Evolutionary conservation across 1,140 invertebrate genomes (phyloP).

Genomic region (Eulimnadia texana): DNA sequence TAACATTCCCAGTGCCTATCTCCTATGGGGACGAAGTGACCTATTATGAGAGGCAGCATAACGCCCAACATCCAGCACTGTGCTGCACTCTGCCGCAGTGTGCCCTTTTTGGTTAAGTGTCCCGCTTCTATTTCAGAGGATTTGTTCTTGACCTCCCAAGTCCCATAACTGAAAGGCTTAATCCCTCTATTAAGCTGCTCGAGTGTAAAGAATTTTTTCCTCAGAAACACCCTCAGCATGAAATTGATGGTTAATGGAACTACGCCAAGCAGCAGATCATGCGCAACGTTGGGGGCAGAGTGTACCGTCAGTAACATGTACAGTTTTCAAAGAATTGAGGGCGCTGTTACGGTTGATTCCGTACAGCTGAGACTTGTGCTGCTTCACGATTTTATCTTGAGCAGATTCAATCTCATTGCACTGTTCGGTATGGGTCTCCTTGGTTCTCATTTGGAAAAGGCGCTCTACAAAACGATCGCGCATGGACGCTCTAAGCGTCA

Average conservation of each 20-base stretch:
- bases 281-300: conserved; percentile 9
- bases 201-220: conserved; percentile 6
- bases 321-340: conserved; percentile 12
- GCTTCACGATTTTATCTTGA: background rate
- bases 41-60: conserved; percentile 13
- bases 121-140: conserved; percentile 1
- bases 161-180: conserved; percentile 9
- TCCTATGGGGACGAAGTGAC: background rate
- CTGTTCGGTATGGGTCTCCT: background rate
- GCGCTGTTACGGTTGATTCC: conserved; percentile 6
- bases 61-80: conserved; percentile 9
- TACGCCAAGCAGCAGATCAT: conserved; percentile 12
- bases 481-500: background rate
- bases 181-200: conserved; percentile 12
- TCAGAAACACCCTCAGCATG: conserved; percentile 1
- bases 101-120: background rate
- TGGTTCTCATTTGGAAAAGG: background rate
- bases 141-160: conserved; percentile 10
- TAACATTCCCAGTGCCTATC: conserved; percentile 7
- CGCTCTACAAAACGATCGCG: background rate
- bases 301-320: conserved; percentile 1
- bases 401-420: background rate
- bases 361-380: conserved; percentile 9
- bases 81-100: conserved; percentile 10
- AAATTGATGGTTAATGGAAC: conserved; percentile 10